phyloP scores from a whole-genome alignment of 2,888 invertebrate genomes.

The Phaedon cochleariae region DNA sequence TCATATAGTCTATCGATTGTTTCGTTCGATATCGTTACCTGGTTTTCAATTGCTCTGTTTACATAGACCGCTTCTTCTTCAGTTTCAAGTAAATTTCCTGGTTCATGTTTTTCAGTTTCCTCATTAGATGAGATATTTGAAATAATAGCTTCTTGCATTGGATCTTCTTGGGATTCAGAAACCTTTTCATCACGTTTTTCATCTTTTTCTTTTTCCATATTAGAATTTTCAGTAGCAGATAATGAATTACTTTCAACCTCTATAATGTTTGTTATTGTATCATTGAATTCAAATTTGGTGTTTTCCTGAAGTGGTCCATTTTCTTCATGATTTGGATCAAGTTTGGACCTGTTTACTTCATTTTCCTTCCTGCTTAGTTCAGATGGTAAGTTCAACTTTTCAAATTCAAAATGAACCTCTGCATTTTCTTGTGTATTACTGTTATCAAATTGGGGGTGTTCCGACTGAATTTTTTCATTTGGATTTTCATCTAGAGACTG shows the following conservation, averaged over 20 bases:
- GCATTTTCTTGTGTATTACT: too few species aligned
- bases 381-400: too few species aligned
- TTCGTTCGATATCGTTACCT: neutral
- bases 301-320: neutral
- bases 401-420: too few species aligned
- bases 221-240: neutral
- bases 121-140: neutral
- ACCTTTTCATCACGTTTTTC: neutral
- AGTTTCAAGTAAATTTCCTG: neutral
- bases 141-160: too few species aligned
- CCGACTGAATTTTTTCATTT: too few species aligned
- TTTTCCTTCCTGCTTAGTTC: too few species aligned
- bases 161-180: too few species aligned
- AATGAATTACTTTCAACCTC: neutral
- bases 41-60: neutral
- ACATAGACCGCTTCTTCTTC: slow-evolving; percentile 8
- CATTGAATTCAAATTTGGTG: neutral
- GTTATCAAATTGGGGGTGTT: too few species aligned
- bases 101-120: neutral
- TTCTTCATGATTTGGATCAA: too few species aligned
- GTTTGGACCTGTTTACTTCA: too few species aligned
- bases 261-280: neutral
- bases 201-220: neutral
- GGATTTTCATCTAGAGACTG: too few species aligned
- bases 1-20: slow-evolving; percentile 15